Base-by-base conservation (phyloP, 92 coral and sea anemone genomes). In the Epizoanthus fatuus region DNA sequence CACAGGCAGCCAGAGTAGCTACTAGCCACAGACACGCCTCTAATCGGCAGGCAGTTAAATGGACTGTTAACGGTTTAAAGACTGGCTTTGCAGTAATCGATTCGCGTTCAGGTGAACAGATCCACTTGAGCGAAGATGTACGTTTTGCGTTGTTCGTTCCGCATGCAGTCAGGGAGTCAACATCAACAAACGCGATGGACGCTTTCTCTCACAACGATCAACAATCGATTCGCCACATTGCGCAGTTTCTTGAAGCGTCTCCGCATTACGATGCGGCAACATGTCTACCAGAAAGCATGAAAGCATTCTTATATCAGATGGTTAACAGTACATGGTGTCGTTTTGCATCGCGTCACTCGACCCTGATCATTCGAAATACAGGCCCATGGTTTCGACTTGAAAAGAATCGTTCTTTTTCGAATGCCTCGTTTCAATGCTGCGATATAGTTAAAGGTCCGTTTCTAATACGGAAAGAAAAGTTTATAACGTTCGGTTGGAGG, bases 281-380 rank as follows among this genome's bases (percentile, higher is more conserved):
- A 4, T 76, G 81, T 35, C 19, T 19, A 15, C 20, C 62, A 10
- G 67, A 10, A 4, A 57, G 38, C 49, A 17, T 39, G 40, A 17
- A 57, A 9, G 16, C 47, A 17, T 54, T 7, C 5, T 19, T 76
- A 15, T 19, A 4, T 15, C 69, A 15, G 32, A n/a, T n/a, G 44
- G 53, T 76, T 47, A 76, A 76, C 55, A 25, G 63, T 38, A 80
- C 93, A 2, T 93, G 94, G 97, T 93, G 97, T 69, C 91, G 92
- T 20, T 93, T 91, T 73, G 20, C 81, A 5, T 69, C 63, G 72
- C 72, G 91, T 8, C 78, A 81, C 10, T 93, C 93, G 81, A 93
- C 94, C 57, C 9, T 93, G 72, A 86, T 80, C 37, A 93, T 93
- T 5, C 74, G 94, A 49, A 91, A 93, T 72, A 91, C 88, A 1